phyloP scores from a whole-genome alignment of 2,797 vertebrate genomes.

The Limosa lapponica region DNA sequence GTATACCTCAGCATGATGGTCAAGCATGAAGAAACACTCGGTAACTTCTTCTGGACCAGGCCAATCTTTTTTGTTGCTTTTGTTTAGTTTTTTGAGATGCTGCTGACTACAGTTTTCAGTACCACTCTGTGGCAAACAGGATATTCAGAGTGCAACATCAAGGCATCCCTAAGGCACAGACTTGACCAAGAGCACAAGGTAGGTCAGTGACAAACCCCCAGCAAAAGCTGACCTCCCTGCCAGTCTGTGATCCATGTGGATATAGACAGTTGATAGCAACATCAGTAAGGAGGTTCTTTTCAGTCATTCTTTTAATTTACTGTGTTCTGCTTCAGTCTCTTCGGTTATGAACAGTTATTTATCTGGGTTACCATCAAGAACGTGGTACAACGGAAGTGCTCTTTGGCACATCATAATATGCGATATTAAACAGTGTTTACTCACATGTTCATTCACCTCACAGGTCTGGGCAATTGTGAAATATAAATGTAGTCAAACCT shows the following conservation, averaged over 20 bases:
- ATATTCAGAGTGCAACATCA: neutral
- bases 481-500: neutral
- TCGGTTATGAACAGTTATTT: neutral
- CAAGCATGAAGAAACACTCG: neutral
- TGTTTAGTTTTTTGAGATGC: neutral
- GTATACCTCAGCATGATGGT: neutral
- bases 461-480: neutral
- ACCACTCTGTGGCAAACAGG: neutral
- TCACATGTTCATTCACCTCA: neutral
- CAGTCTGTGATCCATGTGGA: rapidly evolving
- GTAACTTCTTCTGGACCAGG: neutral
- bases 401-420: neutral
- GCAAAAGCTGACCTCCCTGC: neutral
- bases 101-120: neutral
- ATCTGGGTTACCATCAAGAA: neutral
- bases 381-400: neutral
- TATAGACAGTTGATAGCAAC: neutral
- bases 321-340: neutral
- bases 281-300: neutral
- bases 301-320: neutral
- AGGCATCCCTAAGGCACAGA: neutral
- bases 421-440: neutral
- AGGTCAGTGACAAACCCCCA: neutral
- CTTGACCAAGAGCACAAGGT: neutral
- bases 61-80: neutral